Conservation (phyloP, 2,113 vertebrate species). For the Sorex fumeus region DNA sequence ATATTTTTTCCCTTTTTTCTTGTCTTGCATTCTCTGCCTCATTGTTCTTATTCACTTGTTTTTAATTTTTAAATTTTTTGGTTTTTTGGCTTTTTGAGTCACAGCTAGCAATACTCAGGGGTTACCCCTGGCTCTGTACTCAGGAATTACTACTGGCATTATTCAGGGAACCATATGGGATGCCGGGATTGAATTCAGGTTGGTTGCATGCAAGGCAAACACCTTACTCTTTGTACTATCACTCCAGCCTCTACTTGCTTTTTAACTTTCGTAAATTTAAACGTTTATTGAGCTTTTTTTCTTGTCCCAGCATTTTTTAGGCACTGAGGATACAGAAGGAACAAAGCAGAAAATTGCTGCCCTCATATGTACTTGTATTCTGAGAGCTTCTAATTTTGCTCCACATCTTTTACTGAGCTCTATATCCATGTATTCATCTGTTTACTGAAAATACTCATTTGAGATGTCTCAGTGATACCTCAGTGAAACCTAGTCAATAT, state of each 20-base stretch:
- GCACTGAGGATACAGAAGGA: background rate
- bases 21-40: background rate
- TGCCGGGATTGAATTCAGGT: too few relatives aligned
- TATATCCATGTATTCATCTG: background rate
- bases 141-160: too few relatives aligned
- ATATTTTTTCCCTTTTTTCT: background rate
- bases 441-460: slow-evolving; percentile 5
- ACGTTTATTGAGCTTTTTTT: slow-evolving; percentile 27
- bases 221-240: too few relatives aligned
- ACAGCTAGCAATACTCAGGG: too few relatives aligned
- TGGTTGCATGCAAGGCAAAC: too few relatives aligned
- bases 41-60: background rate
- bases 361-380: background rate
- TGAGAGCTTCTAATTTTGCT: slow-evolving; percentile 37
- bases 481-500: background rate
- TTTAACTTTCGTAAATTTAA: slow-evolving; percentile 38
- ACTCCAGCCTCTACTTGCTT: background rate
- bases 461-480: slow-evolving; percentile 1
- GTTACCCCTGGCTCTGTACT: too few relatives aligned
- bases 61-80: too few relatives aligned
- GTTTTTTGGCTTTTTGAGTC: too few relatives aligned
- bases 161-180: too few relatives aligned
- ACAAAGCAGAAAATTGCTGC: slow-evolving; percentile 26
- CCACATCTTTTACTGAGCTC: slow-evolving; percentile 24
- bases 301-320: slow-evolving; percentile 33